Conservation (phyloP, 2,113 vertebrate species). For the Peromyscus californicus region DNA sequence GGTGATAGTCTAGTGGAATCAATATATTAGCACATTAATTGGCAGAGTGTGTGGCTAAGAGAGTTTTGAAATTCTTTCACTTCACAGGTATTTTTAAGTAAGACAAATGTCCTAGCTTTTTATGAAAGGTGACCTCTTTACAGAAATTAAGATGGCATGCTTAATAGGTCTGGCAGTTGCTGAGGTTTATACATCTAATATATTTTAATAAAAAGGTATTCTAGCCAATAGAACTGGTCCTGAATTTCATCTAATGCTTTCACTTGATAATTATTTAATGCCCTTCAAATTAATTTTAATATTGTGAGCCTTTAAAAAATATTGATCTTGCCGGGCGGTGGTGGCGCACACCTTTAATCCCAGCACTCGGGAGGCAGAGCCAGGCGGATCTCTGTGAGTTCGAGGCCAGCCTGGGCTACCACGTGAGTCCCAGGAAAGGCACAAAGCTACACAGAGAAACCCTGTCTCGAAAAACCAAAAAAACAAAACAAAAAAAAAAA, state of each 20-base stretch:
- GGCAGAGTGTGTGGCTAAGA: not conserved
- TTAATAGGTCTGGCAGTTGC: not conserved
- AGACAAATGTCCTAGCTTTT: constrained; percentile 6
- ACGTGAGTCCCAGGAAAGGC: too few species aligned
- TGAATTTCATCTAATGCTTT: constrained; percentile 19
- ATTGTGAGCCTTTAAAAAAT: constrained; percentile 17
- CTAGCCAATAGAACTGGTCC: not conserved
- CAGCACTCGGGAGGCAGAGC: too few species aligned
- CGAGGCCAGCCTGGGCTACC: too few species aligned
- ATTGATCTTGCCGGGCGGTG: not conserved
- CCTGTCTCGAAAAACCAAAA: too few species aligned
- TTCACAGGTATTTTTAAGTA: constrained; percentile 20
- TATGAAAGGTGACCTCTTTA: constrained; percentile 32
- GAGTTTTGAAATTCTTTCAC: constrained; percentile 6
- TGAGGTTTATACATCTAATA: constrained; percentile 6
- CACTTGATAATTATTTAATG: constrained; percentile 7
- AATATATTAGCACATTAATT: constrained; percentile 13
- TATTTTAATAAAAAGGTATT: constrained; percentile 38
- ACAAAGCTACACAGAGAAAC: too few species aligned
- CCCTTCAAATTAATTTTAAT: constrained; percentile 25
- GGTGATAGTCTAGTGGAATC: not conserved
- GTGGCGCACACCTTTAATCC: too few species aligned
- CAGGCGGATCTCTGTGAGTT: too few species aligned
- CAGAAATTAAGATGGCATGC: constrained; percentile 38
- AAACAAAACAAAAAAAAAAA: too few species aligned